A percentile compares a stretch with the other conserved stretches of the same genome.
These are phyloP conservation scores for Caenorhabditis briggsae DNA, from an alignment of 1,140 invertebrate genomes.

Conservation along the genomic window DNA sequence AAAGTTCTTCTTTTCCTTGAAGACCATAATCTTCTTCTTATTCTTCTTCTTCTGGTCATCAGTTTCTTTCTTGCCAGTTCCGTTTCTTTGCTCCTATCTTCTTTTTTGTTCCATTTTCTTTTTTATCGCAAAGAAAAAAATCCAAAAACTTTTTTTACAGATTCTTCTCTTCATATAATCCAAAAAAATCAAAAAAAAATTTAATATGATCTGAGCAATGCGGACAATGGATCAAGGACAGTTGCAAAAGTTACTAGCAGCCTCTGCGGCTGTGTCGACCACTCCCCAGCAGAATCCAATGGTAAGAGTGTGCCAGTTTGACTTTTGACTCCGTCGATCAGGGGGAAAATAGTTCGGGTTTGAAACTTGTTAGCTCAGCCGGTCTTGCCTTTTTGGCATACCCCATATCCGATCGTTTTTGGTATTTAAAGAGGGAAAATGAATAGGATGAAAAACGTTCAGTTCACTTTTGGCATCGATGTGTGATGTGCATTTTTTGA, in stretches of 20 bases:
- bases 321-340: conserved; percentile 1
- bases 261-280: conserved; percentile 5
- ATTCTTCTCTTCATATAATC: conserved; percentile 4
- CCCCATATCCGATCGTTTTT: not conserved
- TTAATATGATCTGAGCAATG: conserved; percentile 38
- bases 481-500: not conserved
- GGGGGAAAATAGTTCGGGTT: not conserved
- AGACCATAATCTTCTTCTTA: not conserved
- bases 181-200: not conserved
- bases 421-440: not conserved
- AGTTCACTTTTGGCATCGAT: not conserved
- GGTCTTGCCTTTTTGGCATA: not conserved
- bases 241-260: conserved; percentile 25
- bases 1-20: not conserved
- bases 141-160: not conserved
- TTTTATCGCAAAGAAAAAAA: not conserved
- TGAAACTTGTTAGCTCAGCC: not conserved
- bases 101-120: not conserved
- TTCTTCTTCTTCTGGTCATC: too few relatives aligned
- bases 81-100: not conserved
- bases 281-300: conserved; percentile 26
- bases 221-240: conserved; percentile 51
- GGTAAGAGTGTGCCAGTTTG: not conserved
- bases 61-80: not conserved
- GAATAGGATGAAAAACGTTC: not conserved